phyloP scores from a whole-genome alignment of 2,113 vertebrate species.

The Tetrao urogallus region DNA sequence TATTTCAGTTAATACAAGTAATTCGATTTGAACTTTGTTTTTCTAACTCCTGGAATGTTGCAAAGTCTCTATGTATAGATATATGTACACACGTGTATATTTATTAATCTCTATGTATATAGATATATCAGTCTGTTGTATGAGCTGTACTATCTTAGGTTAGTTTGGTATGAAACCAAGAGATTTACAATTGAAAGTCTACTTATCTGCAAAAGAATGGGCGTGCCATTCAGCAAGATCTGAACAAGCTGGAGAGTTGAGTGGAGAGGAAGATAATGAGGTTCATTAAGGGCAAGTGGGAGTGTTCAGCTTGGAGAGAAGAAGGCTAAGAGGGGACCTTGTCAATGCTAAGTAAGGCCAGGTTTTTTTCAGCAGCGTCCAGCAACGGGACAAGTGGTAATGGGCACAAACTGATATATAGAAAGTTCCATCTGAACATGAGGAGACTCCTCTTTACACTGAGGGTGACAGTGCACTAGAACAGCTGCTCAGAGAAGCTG shows the following conservation, averaged over 20 bases:
- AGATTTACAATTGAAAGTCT: background rate
- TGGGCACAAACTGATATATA: no score
- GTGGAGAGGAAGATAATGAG: background rate
- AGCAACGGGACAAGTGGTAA: no score
- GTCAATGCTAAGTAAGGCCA: background rate
- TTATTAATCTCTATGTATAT: background rate
- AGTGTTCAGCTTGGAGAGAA: background rate
- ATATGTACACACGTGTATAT: background rate
- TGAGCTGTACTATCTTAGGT: background rate
- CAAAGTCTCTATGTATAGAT: background rate
- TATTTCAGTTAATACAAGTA: background rate
- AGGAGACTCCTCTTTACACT: background rate
- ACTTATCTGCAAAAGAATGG: background rate
- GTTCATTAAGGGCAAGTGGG: background rate
- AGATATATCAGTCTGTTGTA: background rate
- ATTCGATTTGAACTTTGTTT: background rate
- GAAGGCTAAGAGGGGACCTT: background rate
- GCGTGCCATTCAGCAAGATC: background rate
- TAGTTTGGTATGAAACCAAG: background rate
- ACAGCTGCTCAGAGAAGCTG: background rate
- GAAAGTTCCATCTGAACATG: background rate
- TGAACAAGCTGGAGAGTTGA: background rate
- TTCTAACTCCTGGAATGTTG: background rate
- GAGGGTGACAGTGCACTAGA: background rate
- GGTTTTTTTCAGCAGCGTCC: background rate